A percentile compares a stretch with the other conserved stretches of the same genome.
Evolutionary conservation across 2,888 invertebrate genomes (phyloP).

Genomic region (Xanthorhoe spadicearia): DNA sequence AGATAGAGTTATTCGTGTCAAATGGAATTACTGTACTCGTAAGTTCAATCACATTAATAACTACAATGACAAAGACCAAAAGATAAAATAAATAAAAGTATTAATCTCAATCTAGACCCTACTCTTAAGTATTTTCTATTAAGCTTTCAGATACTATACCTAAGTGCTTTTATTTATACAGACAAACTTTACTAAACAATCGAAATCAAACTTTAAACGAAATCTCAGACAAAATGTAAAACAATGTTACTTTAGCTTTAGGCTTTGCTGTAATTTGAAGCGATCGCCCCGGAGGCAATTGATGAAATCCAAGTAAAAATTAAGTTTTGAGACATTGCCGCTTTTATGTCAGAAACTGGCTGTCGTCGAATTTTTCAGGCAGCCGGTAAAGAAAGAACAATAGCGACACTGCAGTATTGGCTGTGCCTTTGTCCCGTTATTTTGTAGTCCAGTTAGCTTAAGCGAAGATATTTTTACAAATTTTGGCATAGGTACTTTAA

Average conservation of each 20-base stretch:
- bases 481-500: too few species aligned
- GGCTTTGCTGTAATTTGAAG: conserved; percentile 19
- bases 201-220: background rate
- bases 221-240: conserved; percentile 7
- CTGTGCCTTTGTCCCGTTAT: too few species aligned
- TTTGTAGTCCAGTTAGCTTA: too few species aligned
- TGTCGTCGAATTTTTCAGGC: background rate
- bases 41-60: too few species aligned
- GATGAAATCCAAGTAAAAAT: conserved; percentile 43
- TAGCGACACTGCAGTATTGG: background rate
- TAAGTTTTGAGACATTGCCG: conserved; percentile 33
- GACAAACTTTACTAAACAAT: background rate
- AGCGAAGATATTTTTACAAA: too few species aligned
- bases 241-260: conserved; percentile 9
- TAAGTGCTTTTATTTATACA: background rate
- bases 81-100: too few species aligned
- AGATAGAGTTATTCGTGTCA: too few species aligned
- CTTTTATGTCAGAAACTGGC: background rate
- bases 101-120: too few species aligned
- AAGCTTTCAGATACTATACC: background rate
- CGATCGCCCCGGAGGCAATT: conserved; percentile 41
- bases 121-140: too few species aligned
- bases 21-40: too few species aligned
- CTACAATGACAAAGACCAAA: too few species aligned
- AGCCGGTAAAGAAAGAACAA: background rate